Percentiles rank a stretch among this genome's conserved stretches.
These are phyloP conservation scores for Pristionchus maxplancki DNA, from an alignment of 2,888 invertebrate genomes.

Conservation along the genomic window DNA sequence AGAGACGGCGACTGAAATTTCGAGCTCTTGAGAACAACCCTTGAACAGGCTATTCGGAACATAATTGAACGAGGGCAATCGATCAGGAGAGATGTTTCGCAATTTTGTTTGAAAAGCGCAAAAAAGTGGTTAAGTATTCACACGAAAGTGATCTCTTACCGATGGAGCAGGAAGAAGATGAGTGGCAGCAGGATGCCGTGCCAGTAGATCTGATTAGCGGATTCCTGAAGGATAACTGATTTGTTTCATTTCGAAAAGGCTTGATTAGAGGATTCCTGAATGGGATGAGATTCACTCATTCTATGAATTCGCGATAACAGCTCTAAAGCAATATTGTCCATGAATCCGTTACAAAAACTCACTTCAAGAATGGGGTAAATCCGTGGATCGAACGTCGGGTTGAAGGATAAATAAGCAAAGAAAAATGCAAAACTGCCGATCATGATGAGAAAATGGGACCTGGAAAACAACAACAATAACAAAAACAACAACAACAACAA, in stretches of 20 bases:
- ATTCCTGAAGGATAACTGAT: not conserved
- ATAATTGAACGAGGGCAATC: too few relatives aligned
- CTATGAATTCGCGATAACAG: too few relatives aligned
- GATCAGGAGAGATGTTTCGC: too few relatives aligned
- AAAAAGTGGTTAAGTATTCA: not conserved
- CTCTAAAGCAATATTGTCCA: too few relatives aligned
- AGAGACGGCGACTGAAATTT: too few relatives aligned
- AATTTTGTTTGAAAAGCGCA: not conserved
- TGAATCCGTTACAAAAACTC: not conserved
- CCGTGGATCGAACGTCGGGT: not conserved
- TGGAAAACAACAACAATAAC: not conserved
- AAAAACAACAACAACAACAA: not conserved
- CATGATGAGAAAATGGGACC: slow-evolving; percentile 41
- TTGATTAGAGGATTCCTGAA: not conserved
- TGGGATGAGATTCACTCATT: not conserved
- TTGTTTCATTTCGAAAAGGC: not conserved
- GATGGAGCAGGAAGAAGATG: not conserved
- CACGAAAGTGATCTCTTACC: not conserved
- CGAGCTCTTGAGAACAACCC: too few relatives aligned
- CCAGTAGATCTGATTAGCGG: not conserved
- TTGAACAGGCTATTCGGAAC: too few relatives aligned
- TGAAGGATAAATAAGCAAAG: not conserved
- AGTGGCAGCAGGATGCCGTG: not conserved
- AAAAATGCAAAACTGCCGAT: not conserved
- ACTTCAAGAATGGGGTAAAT: slow-evolving; percentile 30